A percentile compares a stretch with the other conserved stretches of the same genome.
These are phyloP conservation scores for Enteromius viviparus DNA, from an alignment of 2,797 vertebrate genomes.

Conservation along the genomic window DNA sequence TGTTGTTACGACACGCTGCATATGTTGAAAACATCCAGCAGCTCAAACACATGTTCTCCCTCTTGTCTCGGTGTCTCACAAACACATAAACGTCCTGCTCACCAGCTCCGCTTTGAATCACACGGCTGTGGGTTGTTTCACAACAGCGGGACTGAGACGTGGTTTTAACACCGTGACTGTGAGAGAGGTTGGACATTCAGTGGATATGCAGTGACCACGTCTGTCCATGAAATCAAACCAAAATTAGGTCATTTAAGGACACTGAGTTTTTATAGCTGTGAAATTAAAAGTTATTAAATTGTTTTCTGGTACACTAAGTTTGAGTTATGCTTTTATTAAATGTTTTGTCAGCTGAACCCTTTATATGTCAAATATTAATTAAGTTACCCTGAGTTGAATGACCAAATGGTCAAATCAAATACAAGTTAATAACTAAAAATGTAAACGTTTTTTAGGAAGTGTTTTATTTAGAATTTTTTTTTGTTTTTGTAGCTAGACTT, in stretches of 20 bases:
- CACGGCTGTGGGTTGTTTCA: constrained; percentile 7
- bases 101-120: constrained; percentile 6
- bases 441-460: background rate
- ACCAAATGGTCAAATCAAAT: background rate
- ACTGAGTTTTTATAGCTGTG: constrained; percentile 18
- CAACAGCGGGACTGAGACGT: background rate
- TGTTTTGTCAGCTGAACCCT: background rate
- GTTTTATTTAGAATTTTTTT: background rate
- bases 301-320: background rate
- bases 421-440: background rate
- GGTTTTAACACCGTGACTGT: background rate
- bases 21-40: constrained; percentile 38
- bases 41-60: constrained; percentile 36
- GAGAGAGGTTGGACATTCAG: background rate
- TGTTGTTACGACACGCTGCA: constrained; percentile 11
- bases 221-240: constrained; percentile 6
- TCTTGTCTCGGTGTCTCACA: constrained; percentile 13
- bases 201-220: background rate
- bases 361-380: background rate
- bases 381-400: background rate
- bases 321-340: background rate
- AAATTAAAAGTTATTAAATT: background rate
- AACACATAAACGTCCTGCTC: constrained; percentile 22
- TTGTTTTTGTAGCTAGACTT: background rate
- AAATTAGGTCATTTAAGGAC: constrained; percentile 6